phyloP scores from a whole-genome alignment of 2,113 vertebrate genomes.

The Rhinopomastus cyanomelas region DNA sequence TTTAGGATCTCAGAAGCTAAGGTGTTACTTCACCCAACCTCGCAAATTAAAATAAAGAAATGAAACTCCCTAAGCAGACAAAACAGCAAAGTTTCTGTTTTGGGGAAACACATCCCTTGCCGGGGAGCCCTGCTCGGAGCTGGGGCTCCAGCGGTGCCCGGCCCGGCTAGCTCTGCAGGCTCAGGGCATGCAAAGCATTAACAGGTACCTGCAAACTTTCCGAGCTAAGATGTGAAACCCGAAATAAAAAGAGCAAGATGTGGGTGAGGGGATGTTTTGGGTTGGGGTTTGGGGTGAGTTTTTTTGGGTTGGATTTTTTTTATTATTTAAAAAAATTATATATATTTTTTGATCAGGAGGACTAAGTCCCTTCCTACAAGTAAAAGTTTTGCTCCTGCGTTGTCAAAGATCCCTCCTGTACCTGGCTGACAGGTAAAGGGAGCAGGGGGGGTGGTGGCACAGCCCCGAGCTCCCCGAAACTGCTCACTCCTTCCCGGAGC shows the following conservation, averaged over 20 bases:
- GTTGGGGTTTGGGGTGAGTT: too few relatives aligned
- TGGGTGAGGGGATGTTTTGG: not conserved
- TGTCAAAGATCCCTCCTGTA: conserved; percentile 74
- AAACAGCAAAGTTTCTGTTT: conserved; percentile 78
- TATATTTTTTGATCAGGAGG: not conserved
- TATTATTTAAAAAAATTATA: not conserved
- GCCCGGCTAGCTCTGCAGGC: conserved; percentile 36
- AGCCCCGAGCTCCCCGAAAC: conserved; percentile 45
- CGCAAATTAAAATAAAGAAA: conserved; percentile 82
- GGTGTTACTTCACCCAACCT: conserved; percentile 75
- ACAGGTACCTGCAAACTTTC: conserved; percentile 82
- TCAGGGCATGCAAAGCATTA: conserved; percentile 73
- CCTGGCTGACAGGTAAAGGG: conserved; percentile 86
- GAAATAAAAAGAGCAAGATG: conserved; percentile 38
- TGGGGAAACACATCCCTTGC: conserved; percentile 71
- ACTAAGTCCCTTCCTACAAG: not conserved
- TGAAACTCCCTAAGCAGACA: conserved; percentile 79
- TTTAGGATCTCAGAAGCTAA: conserved; percentile 79
- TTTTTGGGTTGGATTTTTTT: not conserved
- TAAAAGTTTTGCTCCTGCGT: conserved; percentile 68
- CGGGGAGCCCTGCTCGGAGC: conserved; percentile 25
- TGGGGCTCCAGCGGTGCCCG: conserved; percentile 59
- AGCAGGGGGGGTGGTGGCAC: not conserved
- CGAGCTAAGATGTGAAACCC: conserved; percentile 64
- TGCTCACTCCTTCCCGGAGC: conserved; percentile 59